Evolutionary conservation across 2,888 invertebrate species (phyloP).

Genomic region (Nemotelus nigrinus): DNA sequence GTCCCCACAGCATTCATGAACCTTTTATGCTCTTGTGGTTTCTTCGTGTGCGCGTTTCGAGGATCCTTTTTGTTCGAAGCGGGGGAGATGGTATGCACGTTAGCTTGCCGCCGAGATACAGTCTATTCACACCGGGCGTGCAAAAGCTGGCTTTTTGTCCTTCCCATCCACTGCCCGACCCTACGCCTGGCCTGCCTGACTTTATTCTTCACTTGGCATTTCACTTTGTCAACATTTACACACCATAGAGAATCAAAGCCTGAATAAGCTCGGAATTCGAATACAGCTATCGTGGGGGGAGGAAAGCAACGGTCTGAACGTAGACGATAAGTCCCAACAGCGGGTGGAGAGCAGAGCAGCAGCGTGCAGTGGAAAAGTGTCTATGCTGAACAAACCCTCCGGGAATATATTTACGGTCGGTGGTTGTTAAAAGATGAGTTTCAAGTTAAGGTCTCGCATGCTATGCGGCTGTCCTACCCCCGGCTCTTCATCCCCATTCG

Average conservation of each 20-base stretch:
- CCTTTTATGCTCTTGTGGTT: slow-evolving; percentile 34
- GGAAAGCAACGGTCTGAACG: not conserved
- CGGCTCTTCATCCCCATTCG: not conserved
- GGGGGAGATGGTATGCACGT: slow-evolving; percentile 12
- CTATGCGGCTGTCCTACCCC: not conserved
- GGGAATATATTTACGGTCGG: slow-evolving; percentile 43
- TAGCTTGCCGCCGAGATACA: slow-evolving; percentile 8
- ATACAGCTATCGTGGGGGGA: not conserved
- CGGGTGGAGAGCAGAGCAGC: not conserved
- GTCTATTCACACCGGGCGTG: slow-evolving; percentile 13
- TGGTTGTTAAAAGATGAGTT: slow-evolving; percentile 44
- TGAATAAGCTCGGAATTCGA: slow-evolving; percentile 16
- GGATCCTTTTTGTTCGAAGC: slow-evolving; percentile 24
- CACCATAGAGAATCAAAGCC: slow-evolving; percentile 36
- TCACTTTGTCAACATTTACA: slow-evolving; percentile 43
- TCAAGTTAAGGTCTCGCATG: slow-evolving; percentile 2
- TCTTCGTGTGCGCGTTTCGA: slow-evolving; percentile 31
- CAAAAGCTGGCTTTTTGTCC: not conserved
- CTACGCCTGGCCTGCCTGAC: not conserved
- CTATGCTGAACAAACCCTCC: slow-evolving; percentile 32
- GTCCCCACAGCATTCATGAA: slow-evolving; percentile 34
- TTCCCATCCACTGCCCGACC: not conserved
- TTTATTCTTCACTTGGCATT: slow-evolving; percentile 21
- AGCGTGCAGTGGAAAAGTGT: slow-evolving; percentile 23
- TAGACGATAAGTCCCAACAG: not conserved